phyloP scores from a whole-genome alignment of 1,140 invertebrate species.

The Eueides isabella region DNA sequence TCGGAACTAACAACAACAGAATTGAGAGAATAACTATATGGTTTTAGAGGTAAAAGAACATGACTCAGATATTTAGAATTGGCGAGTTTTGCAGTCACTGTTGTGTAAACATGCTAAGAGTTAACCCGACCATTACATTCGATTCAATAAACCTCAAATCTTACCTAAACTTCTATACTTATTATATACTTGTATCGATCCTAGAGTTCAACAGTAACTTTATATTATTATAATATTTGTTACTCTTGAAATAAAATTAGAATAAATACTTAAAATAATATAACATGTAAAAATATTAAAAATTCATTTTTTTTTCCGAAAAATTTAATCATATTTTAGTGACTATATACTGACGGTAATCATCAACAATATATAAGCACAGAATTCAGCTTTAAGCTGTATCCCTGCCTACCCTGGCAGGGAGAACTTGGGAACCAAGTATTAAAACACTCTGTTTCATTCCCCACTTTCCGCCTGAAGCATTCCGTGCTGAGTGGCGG shows the following conservation, averaged over 20 bases:
- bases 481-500: too few relatives aligned
- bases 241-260: neutral
- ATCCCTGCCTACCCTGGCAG: too few relatives aligned
- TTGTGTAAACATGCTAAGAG: slow-evolving; percentile 1
- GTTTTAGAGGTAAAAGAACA: neutral
- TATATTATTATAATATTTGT: neutral
- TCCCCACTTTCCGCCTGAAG: too few relatives aligned
- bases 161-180: neutral
- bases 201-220: too few relatives aligned
- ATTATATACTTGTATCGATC: neutral
- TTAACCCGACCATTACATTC: slow-evolving; percentile 8
- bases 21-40: neutral
- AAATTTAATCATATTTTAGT: too few relatives aligned
- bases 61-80: neutral
- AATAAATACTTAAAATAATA: neutral
- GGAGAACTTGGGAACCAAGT: too few relatives aligned
- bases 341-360: too few relatives aligned
- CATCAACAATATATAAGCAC: too few relatives aligned
- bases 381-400: too few relatives aligned
- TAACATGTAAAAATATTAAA: too few relatives aligned
- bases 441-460: too few relatives aligned
- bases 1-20: neutral
- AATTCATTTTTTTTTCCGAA: too few relatives aligned
- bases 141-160: neutral
- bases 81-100: neutral